Percentiles rank a stretch among this genome's conserved stretches.
Conservation (phyloP, 2,888 invertebrate species). For the Melieria omissa region DNA sequence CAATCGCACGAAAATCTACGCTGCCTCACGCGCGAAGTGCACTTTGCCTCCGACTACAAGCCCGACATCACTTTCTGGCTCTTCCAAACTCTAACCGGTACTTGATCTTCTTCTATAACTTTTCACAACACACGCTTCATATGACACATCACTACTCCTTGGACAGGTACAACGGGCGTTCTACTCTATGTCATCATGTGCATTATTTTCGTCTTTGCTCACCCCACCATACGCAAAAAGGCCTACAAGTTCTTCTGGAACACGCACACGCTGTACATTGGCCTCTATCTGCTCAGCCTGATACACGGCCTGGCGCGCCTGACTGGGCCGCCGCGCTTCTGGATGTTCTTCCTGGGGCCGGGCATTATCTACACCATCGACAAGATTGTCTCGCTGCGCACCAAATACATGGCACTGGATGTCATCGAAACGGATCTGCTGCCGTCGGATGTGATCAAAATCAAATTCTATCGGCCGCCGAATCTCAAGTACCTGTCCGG, state of each 20-base stretch:
- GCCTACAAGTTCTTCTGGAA: constrained; percentile 97
- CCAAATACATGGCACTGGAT: constrained; percentile 91
- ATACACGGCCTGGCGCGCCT: constrained; percentile 91
- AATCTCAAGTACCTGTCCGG: constrained; percentile 93
- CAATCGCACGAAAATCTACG: constrained; percentile 92
- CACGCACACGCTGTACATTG: constrained; percentile 89
- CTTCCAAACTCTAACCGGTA: constrained; percentile 93
- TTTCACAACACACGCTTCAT: not conserved
- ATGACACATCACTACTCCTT: too few species aligned
- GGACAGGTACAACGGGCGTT: constrained; percentile 85
- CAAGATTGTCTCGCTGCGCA: constrained; percentile 91
- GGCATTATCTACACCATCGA: constrained; percentile 90
- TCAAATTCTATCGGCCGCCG: constrained; percentile 94
- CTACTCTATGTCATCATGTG: constrained; percentile 90
- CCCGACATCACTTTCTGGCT: constrained; percentile 96
- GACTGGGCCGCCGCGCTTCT: constrained; percentile 91
- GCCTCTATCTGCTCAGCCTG: constrained; percentile 85
- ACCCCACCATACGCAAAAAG: constrained; percentile 89
- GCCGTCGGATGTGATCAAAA: constrained; percentile 93
- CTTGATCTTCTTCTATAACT: not conserved
- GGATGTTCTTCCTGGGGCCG: constrained; percentile 93
- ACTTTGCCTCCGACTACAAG: constrained; percentile 92
- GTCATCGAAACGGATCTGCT: constrained; percentile 92
- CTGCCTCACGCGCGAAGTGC: constrained; percentile 92
- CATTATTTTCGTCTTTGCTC: constrained; percentile 96